Evolutionary conservation across 2,113 vertebrate genomes (phyloP).

Genomic region (Oreochromis aureus): DNA sequence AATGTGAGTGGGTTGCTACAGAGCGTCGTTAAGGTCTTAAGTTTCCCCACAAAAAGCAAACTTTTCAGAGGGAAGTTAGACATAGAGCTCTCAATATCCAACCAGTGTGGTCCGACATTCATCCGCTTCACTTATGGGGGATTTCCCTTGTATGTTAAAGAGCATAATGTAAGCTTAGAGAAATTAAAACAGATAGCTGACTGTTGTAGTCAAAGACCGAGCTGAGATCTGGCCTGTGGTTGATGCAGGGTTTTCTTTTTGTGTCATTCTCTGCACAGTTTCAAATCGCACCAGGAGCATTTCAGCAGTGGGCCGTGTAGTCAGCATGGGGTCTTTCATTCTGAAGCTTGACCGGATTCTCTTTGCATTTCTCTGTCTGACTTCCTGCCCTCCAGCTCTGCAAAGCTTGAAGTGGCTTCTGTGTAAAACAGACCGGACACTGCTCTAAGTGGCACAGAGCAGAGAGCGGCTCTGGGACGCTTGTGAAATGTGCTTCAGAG

Average conservation of each 20-base stretch:
- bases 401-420: background rate
- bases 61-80: too few species aligned
- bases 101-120: background rate
- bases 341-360: background rate
- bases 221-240: too few species aligned
- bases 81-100: too few species aligned
- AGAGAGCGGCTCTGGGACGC: background rate
- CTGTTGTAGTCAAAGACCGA: background rate
- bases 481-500: accelerated
- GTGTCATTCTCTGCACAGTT: background rate
- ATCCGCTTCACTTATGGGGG: background rate
- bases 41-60: too few species aligned
- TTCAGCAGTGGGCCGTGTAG: background rate
- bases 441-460: background rate
- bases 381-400: background rate
- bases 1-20: too few species aligned
- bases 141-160: background rate
- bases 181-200: accelerated
- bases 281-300: background rate
- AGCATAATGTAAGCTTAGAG: background rate
- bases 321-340: background rate
- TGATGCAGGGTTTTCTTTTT: background rate
- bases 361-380: background rate
- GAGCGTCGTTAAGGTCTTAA: too few species aligned
- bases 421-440: background rate